phyloP scores from a whole-genome alignment of 2,888 invertebrate species.

The Campoplex nolae region DNA sequence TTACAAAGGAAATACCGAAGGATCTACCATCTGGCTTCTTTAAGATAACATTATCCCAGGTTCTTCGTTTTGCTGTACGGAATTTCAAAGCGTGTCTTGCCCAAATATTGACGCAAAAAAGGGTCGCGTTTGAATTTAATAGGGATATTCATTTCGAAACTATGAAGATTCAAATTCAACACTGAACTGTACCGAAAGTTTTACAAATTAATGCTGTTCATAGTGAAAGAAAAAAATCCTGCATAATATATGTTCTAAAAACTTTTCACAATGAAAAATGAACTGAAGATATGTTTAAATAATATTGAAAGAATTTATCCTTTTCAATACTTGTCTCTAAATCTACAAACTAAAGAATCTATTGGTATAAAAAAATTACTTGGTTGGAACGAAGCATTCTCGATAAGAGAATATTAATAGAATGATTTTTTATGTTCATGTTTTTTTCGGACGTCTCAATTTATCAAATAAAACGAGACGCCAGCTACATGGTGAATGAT shows the following conservation, averaged over 20 bases:
- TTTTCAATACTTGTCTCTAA: too few relatives aligned
- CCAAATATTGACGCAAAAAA: constrained; percentile 57
- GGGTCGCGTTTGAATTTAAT: constrained; percentile 3
- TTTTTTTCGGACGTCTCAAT: constrained; percentile 16
- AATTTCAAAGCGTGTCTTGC: constrained; percentile 45
- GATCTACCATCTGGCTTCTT: constrained; percentile 64
- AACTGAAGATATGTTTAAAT: too few relatives aligned
- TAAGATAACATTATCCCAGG: constrained; percentile 66
- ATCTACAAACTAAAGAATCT: background rate
- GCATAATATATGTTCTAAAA: background rate
- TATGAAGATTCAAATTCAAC: background rate
- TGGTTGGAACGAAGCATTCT: background rate
- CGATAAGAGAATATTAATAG: background rate
- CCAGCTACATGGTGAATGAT: constrained; percentile 16
- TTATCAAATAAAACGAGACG: constrained; percentile 33
- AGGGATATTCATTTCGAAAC: background rate
- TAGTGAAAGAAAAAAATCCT: background rate
- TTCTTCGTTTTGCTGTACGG: constrained; percentile 34
- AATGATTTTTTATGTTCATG: constrained; percentile 2
- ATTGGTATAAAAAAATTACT: background rate
- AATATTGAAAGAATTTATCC: too few relatives aligned
- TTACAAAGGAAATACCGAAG: constrained; percentile 61
- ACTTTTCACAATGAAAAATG: background rate
- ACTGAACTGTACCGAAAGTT: background rate
- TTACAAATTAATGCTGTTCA: background rate